A percentile compares a stretch with the other conserved stretches of the same genome.
These are phyloP conservation scores for Heteractis magnifica DNA, from an alignment of 92 coral and sea anemone species.

Conservation along the genomic window DNA sequence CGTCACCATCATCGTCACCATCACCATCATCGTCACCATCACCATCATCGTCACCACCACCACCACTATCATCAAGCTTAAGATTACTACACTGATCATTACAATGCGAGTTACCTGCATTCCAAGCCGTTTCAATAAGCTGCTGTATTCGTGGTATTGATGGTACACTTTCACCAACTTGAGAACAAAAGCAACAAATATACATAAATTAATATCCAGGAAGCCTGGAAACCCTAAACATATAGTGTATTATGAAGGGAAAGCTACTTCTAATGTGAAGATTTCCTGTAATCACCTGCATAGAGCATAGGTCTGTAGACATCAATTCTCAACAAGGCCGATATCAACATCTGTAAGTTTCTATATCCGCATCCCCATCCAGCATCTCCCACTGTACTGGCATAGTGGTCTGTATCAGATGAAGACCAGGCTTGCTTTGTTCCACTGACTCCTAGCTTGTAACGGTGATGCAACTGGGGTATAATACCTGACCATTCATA, in stretches of 20 bases:
- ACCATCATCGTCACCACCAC: not conserved
- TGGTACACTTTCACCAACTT: conserved; percentile 90
- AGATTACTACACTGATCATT: not conserved
- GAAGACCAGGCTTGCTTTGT: conserved; percentile 79
- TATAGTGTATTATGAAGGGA: not conserved
- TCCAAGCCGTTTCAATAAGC: conserved; percentile 90
- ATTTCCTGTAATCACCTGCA: conserved; percentile 50
- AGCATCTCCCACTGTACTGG: conserved; percentile 96
- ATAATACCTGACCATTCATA: conserved; percentile 61
- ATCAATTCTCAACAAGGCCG: conserved; percentile 76
- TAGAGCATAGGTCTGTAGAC: conserved; percentile 67
- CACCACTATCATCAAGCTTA: not conserved
- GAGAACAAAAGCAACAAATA: not conserved
- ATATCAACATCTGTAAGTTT: conserved; percentile 91
- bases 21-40: not conserved
- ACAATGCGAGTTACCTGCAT: conserved; percentile 52
- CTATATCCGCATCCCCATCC: conserved; percentile 99
- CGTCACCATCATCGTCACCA: not conserved
- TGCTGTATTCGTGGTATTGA: conserved; percentile 92
- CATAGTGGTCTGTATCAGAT: conserved; percentile 84
- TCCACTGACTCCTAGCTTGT: conserved; percentile 76
- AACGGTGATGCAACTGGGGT: conserved; percentile 71
- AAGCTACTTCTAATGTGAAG: not conserved
- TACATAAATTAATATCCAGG: not conserved
- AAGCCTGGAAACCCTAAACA: too few species aligned